These are phyloP conservation scores for Tipula helvola DNA, from an alignment of 2,888 invertebrate genomes.

Conservation along the genomic window DNA sequence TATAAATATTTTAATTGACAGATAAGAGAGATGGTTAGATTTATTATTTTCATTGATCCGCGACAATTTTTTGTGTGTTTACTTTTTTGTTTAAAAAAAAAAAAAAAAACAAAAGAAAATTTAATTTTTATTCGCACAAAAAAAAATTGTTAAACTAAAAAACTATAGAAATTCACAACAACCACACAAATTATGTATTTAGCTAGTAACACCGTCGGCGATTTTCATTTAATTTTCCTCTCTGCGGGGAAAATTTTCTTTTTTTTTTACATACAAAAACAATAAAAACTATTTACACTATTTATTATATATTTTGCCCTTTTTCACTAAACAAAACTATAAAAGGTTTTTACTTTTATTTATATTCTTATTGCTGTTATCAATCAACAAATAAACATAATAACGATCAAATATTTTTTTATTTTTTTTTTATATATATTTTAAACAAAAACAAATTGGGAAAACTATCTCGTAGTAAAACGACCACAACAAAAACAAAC, in stretches of 20 bases:
- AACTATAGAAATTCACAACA: not conserved
- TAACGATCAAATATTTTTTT: not conserved
- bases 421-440: not conserved
- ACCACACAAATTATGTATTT: not conserved
- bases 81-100: not conserved
- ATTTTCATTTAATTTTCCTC: not conserved
- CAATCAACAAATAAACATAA: not conserved
- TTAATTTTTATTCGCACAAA: not conserved
- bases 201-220: not conserved
- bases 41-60: not conserved
- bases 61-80: not conserved
- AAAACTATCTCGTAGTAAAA: not conserved
- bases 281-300: not conserved
- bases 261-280: not conserved
- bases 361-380: not conserved
- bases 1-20: not conserved
- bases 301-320: not conserved
- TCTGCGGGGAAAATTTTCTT: not conserved
- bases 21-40: not conserved
- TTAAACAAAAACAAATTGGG: not conserved
- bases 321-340: not conserved
- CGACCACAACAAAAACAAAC: not conserved
- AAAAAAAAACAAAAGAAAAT: not conserved
- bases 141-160: not conserved
- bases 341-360: not conserved